A percentile compares a stretch with the other conserved stretches of the same genome.
These are phyloP conservation scores for Muntiacus reevesi DNA, from an alignment of 2,113 vertebrate species.

Conservation along the genomic window DNA sequence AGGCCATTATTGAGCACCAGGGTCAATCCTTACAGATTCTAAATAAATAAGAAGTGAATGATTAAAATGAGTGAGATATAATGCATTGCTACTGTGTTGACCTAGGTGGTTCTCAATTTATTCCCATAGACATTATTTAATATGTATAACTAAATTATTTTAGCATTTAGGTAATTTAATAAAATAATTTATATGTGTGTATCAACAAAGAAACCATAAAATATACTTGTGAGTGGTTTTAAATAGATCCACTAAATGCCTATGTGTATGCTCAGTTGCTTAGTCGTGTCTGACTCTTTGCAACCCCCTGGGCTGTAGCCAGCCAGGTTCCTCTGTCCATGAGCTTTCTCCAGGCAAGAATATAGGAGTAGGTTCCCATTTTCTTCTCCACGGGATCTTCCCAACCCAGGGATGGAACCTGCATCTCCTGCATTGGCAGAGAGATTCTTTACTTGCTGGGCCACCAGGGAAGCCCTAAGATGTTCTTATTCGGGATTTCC, in stretches of 20 bases:
- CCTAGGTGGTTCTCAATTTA: not conserved
- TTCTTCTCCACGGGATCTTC: not conserved
- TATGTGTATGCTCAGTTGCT: not conserved
- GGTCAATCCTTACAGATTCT: slow-evolving; percentile 4
- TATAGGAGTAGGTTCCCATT: not conserved
- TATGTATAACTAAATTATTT: slow-evolving; percentile 21
- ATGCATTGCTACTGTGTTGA: not conserved
- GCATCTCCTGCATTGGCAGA: not conserved
- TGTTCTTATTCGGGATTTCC: not conserved
- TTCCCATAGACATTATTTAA: not conserved
- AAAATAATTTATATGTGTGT: not conserved
- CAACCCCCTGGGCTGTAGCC: not conserved
- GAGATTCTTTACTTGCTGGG: not conserved
- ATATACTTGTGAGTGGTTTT: not conserved
- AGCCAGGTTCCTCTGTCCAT: not conserved
- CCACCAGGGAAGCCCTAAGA: not conserved
- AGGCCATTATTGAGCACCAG: not conserved
- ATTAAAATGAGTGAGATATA: not conserved
- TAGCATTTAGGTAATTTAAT: slow-evolving; percentile 35
- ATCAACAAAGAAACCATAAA: slow-evolving; percentile 24
- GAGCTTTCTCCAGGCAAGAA: not conserved
- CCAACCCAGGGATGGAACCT: not conserved
- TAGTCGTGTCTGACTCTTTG: not conserved
- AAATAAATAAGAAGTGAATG: not conserved
- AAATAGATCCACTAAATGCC: not conserved